Evolutionary conservation across 2,888 invertebrate genomes (phyloP), one percentile per base, ranked within the genome.

Genomic region (Heliothis peltigera): DNA sequence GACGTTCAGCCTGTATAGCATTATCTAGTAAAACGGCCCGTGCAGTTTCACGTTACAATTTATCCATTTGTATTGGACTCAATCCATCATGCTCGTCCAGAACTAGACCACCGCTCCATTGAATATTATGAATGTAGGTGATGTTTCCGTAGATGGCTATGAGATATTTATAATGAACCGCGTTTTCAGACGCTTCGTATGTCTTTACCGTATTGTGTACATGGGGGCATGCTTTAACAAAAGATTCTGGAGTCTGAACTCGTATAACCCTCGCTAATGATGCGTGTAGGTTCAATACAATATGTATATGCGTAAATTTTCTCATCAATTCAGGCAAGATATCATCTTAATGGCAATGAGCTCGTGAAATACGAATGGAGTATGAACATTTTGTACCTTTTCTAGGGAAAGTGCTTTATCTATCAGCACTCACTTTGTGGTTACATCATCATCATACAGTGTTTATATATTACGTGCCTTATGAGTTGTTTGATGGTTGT

Each of bases 141-240:
- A 77, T 64, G 73, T 56, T 64, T 58, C 77, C 71, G 52, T 64
- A 56, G 52, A 72, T 72, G 53, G 77, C 48, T 57, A 19, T 8
- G 22, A 49, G 59, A 65, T 72, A 64, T 58, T 55, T 59, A 60
- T 39, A 72, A 65, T 53, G 32, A 35, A 60, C 28, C 44, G 35
- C 28, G 39, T 65, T 63, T 77, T 51, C 56, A 47, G 53, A 57
- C 48, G 15, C 32, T 49, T 53, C 22, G 21, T 32, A 17, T 64
- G 57, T 77, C 21, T 46, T 43, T 35, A 46, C 25, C 18, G 46
- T 54, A 46, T 39, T 28, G 51, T 35, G n/a, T 57, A 17, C 32
- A 43, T 42, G 21, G 19, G 44, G 32, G 32, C 58, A 55, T 25
- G 28, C 35, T 56, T 44, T 61, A 56, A 65, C 67, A 73, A 73